Evolutionary conservation across 2,797 vertebrate species (phyloP).

Genomic region (Acrossocheilus fasciatus): DNA sequence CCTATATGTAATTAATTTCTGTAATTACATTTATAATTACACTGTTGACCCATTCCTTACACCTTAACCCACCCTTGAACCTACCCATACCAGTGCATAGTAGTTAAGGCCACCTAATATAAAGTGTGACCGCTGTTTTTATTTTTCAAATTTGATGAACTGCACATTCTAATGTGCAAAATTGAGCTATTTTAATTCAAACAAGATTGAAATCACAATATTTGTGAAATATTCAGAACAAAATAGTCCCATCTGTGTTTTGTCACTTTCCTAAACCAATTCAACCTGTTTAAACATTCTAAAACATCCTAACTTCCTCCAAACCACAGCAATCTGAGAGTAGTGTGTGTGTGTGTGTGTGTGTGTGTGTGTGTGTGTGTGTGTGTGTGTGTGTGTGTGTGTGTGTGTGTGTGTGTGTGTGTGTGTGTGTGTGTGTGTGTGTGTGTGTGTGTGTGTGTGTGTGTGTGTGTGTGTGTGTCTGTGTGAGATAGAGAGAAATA

Average conservation of each 20-base stretch:
- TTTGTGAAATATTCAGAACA: background rate
- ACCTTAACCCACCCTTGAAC: too few relatives aligned
- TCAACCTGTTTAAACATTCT: background rate
- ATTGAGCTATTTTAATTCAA: background rate
- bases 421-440: background rate
- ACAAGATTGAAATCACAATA: background rate
- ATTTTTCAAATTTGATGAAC: background rate
- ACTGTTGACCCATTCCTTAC: too few relatives aligned
- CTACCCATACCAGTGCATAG: too few relatives aligned
- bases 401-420: background rate
- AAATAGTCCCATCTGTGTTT: background rate
- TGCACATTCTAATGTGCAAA: background rate
- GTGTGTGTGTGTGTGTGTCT: background rate
- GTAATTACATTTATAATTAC: too few relatives aligned
- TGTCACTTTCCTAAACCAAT: background rate
- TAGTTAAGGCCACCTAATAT: too few relatives aligned
- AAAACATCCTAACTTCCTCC: background rate
- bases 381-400: background rate
- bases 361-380: background rate
- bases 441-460: background rate
- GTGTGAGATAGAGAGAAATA: slow-evolving; percentile 1
- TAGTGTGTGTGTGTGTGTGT: background rate
- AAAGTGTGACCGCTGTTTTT: background rate
- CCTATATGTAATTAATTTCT: too few relatives aligned
- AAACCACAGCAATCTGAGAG: slow-evolving; percentile 8